A percentile compares a stretch with the other conserved stretches of the same genome.
Conservation (phyloP, 2,888 invertebrate species). For the Teinopalpus imperialis region DNA sequence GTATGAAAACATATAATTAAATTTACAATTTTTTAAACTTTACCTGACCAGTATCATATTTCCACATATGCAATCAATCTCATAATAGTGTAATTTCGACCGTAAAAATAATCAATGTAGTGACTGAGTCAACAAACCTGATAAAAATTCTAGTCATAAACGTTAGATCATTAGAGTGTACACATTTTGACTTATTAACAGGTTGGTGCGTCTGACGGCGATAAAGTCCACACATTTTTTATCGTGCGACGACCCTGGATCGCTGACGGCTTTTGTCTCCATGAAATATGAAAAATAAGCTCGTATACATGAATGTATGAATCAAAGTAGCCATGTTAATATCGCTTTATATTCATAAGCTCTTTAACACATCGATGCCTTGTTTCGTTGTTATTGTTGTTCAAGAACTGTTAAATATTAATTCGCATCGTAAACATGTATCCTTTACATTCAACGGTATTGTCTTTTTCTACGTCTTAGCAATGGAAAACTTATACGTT, state of each 20-base stretch:
- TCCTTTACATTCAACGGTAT: constrained; percentile 43
- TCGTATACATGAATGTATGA: constrained; percentile 54
- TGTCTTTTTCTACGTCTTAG: constrained; percentile 41
- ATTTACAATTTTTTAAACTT: constrained; percentile 2
- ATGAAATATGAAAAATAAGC: constrained; percentile 40
- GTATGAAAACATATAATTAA: too few relatives aligned
- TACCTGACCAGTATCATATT: background rate
- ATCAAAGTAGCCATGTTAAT: constrained; percentile 51
- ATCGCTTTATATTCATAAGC: constrained; percentile 65
- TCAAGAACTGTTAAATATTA: constrained; percentile 68
- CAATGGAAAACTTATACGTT: constrained; percentile 52
- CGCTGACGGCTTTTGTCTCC: constrained; percentile 31
- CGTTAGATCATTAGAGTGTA: constrained; percentile 25
- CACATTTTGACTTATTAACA: constrained; percentile 47
- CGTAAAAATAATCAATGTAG: constrained; percentile 4
- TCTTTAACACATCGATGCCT: constrained; percentile 54
- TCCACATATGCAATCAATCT: background rate
- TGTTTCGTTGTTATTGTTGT: constrained; percentile 58
- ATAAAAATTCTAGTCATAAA: constrained; percentile 12
- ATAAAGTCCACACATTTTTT: constrained; percentile 39
- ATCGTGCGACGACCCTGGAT: constrained; percentile 60
- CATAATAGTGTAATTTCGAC: constrained; percentile 2
- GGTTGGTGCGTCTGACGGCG: constrained; percentile 40
- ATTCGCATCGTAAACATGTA: constrained; percentile 46
- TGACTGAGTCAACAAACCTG: constrained; percentile 6